Base-by-base conservation (phyloP, 2,113 vertebrate species). In the Megaceryle torquata region DNA sequence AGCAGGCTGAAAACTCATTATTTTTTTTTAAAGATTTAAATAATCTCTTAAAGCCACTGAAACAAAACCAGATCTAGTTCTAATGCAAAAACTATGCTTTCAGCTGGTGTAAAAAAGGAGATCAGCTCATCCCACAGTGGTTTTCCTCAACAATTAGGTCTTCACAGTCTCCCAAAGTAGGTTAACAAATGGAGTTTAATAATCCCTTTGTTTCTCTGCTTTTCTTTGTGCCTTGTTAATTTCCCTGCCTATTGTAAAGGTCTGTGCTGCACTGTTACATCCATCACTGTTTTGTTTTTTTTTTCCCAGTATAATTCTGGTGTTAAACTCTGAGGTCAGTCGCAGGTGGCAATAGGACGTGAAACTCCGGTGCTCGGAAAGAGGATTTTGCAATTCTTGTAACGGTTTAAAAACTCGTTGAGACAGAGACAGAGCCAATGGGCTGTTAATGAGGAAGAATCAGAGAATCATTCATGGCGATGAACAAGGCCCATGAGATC, bases 401-500 rank as follows among this genome's bases (percentile, higher is more conserved):
- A 19, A 15, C 3, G 28, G 33, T 25, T 51, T 19, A 35, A 31
- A 51, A 59, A 2, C 22, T 43, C 14, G 5, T 1, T 51, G 76
- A 86, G 70, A 20, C 82, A 10, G 72, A 31, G 44, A 7, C 14
- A 15, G 35, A 35, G 22, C 50, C 14, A 5, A 26, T 17, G 56
- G 46, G 6, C 5, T 33, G 35, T 3, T 39, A 33, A 22, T 31
- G 11, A 1, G 11, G 15, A 35, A 31, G 31, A 60, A 22, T 14
- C 15, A 4, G 2, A 13, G 51, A n/a, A 4, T 65, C 33, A 3
- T 44, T 59, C 13, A 1, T 6, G 31, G 35, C 35, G 6, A 3
- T 9, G 20, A 28, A 8, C 44, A 37, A 51, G 8, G 31, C 6
- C 56, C 11, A 7, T 1, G 37, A 65, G 70, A 22, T 11, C 24